phyloP scores from a whole-genome alignment of 2,113 vertebrate genomes.

The Aspiorhynchus laticeps region DNA sequence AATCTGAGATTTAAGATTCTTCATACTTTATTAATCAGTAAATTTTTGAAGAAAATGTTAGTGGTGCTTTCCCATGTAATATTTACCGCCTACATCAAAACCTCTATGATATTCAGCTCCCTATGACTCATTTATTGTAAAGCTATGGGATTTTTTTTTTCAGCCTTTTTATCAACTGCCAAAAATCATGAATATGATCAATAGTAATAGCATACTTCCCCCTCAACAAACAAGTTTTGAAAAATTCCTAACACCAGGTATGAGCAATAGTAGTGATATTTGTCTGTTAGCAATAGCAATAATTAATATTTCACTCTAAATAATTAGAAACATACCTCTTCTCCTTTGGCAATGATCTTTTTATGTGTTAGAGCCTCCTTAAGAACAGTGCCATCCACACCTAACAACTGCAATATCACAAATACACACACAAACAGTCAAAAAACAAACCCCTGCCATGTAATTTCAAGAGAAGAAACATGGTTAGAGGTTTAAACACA shows the following conservation, averaged over 20 bases:
- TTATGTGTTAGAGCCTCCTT: conserved; percentile 92
- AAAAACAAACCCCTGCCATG: neutral
- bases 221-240: neutral
- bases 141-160: neutral
- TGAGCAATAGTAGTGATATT: conserved; percentile 17
- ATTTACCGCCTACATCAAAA: neutral
- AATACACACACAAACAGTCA: neutral
- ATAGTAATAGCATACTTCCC: neutral
- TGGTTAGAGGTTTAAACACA: neutral
- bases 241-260: neutral
- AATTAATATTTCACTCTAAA: conserved; percentile 13
- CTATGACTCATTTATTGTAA: neutral
- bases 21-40: too few species aligned
- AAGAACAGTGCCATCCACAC: conserved; percentile 82
- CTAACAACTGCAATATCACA: conserved; percentile 83
- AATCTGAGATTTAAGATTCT: neutral
- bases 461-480: neutral
- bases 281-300: neutral
- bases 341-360: conserved; percentile 97
- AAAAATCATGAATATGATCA: neutral
- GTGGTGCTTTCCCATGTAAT: neutral
- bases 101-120: neutral
- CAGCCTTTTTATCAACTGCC: neutral
- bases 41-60: neutral
- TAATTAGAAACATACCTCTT: conserved; percentile 82